These are phyloP conservation scores for Melanotaenia maccullochi DNA, from an alignment of 2,797 vertebrate species.

Conservation along the genomic window DNA sequence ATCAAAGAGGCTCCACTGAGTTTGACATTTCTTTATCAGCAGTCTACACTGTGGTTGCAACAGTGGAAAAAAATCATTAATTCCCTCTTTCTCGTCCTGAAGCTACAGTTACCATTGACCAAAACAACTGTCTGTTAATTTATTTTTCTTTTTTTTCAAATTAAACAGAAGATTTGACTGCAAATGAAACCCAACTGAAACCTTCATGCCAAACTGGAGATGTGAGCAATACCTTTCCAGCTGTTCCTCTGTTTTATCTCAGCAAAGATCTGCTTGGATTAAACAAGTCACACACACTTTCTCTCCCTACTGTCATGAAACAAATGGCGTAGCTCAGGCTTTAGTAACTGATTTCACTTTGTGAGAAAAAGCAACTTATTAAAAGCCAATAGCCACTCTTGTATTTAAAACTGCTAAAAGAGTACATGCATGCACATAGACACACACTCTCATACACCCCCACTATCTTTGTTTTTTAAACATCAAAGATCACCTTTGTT, in stretches of 20 bases:
- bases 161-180: conserved; percentile 3
- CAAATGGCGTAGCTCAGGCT: conserved; percentile 35
- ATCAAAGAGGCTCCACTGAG: conserved; percentile 13
- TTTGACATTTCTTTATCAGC: conserved; percentile 40
- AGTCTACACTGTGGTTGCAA: conserved; percentile 31
- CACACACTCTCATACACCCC: background rate
- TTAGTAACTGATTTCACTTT: conserved; percentile 28
- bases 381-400: conserved; percentile 27
- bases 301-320: conserved; percentile 22
- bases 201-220: conserved; percentile 16
- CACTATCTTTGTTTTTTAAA: conserved; percentile 16
- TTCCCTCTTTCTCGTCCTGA: background rate
- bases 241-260: conserved; percentile 48
- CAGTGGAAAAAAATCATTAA: conserved; percentile 29
- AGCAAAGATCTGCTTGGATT: conserved; percentile 39
- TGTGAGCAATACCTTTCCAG: conserved; percentile 42
- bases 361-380: conserved; percentile 34
- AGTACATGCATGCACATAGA: conserved; percentile 4
- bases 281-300: conserved; percentile 35
- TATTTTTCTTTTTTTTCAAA: conserved; percentile 15
- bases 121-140: conserved; percentile 14
- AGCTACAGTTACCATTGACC: background rate
- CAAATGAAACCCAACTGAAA: conserved; percentile 30
- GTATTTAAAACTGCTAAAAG: conserved; percentile 28
- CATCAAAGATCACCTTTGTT: conserved; percentile 60